Evolutionary conservation across 2,113 vertebrate genomes (phyloP).

Genomic region (Colaptes auratus): DNA sequence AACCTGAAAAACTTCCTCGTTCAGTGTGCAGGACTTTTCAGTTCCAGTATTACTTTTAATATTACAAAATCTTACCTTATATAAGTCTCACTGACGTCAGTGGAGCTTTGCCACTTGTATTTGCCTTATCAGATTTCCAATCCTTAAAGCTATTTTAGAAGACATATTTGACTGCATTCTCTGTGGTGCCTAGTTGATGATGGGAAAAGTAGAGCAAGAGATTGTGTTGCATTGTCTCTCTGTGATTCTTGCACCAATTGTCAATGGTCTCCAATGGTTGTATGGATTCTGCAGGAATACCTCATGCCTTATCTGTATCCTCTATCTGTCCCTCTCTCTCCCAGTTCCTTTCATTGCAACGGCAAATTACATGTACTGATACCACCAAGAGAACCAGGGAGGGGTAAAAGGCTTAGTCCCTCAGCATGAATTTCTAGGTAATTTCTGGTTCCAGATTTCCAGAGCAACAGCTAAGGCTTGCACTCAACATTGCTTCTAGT

Average conservation of each 20-base stretch:
- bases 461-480: background rate
- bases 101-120: slow-evolving; percentile 59
- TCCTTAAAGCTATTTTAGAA: slow-evolving; percentile 61
- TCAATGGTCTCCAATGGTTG: background rate
- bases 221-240: background rate
- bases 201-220: background rate
- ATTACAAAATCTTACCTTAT: slow-evolving; percentile 67
- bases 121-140: slow-evolving; percentile 68
- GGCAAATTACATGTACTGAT: background rate
- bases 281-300: background rate
- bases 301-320: background rate
- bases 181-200: background rate
- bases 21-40: slow-evolving; percentile 21
- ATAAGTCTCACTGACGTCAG: slow-evolving; percentile 62
- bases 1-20: slow-evolving; percentile 56
- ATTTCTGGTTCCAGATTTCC: background rate
- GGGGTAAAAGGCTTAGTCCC: background rate
- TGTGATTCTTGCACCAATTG: background rate
- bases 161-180: slow-evolving; percentile 1
- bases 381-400: background rate
- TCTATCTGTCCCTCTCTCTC: background rate
- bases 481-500: background rate
- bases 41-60: slow-evolving; percentile 36
- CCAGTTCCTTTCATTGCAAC: background rate
- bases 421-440: background rate